Evolutionary conservation across 2,113 vertebrate genomes (phyloP).

Genomic region (Mobula hypostoma): DNA sequence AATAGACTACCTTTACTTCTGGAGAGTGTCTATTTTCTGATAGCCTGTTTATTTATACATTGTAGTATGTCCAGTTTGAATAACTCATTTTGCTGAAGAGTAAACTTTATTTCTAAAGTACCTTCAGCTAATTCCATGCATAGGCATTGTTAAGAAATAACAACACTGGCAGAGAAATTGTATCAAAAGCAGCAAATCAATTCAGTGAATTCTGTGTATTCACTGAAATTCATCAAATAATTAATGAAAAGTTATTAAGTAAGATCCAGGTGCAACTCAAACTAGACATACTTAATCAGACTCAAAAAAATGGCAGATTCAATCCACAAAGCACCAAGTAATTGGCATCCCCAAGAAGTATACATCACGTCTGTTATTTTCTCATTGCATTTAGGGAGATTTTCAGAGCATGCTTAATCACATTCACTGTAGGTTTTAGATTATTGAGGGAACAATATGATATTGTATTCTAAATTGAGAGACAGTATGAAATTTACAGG

Average conservation of each 20-base stretch:
- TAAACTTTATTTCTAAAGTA: not conserved
- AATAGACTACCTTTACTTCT: not conserved
- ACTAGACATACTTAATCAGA: not conserved
- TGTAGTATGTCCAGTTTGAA: not conserved
- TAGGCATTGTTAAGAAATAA: not conserved
- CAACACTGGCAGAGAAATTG: not conserved
- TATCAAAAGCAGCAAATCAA: not conserved
- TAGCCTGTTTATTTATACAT: too few species aligned
- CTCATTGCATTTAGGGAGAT: not conserved
- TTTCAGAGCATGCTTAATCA: not conserved
- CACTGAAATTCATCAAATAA: not conserved
- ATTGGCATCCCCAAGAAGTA: not conserved
- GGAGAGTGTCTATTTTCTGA: too few species aligned
- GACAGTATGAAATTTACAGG: not conserved
- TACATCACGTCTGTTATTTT: not conserved
- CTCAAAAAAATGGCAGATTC: not conserved
- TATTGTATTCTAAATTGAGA: not conserved
- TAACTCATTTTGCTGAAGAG: not conserved
- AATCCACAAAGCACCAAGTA: not conserved
- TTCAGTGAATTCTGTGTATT: not conserved
- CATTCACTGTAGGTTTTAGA: not conserved
- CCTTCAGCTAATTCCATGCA: not conserved
- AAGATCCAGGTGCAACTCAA: not conserved
- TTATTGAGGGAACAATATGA: not conserved
- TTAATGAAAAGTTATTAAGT: not conserved